phyloP scores from a whole-genome alignment of 2,888 invertebrate genomes.

The Stomorhina lunata region DNA sequence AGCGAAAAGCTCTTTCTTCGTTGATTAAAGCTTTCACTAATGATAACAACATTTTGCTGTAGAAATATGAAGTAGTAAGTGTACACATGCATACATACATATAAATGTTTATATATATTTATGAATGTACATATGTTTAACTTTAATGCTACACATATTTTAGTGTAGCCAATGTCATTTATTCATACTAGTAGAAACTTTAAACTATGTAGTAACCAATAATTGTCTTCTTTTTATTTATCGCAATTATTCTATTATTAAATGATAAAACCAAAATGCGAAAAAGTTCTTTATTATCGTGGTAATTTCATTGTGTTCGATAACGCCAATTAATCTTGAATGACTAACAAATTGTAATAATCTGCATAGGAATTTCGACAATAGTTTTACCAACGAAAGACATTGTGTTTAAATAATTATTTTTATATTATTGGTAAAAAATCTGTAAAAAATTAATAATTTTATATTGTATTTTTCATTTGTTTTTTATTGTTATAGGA shows the following conservation, averaged over 20 bases:
- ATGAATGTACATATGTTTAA: not conserved
- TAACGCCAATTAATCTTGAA: not conserved
- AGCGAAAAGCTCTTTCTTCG: slow-evolving; percentile 3
- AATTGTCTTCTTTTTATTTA: not conserved
- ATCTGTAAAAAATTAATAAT: not conserved
- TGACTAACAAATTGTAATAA: not conserved
- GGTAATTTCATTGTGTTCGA: not conserved
- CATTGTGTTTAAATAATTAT: no score
- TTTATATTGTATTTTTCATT: not conserved
- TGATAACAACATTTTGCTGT: slow-evolving; percentile 13
- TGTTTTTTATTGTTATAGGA: slow-evolving; percentile 54
- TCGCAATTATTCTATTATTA: not conserved
- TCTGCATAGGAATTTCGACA: not conserved
- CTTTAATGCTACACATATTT: not conserved
- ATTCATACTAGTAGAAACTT: not conserved
- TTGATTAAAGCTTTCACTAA: slow-evolving; percentile 19
- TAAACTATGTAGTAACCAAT: not conserved
- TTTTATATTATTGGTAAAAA: no score
- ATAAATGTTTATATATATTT: no score
- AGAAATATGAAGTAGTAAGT: not conserved
- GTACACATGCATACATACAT: no score
- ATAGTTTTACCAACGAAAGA: not conserved
- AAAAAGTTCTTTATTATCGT: not conserved
- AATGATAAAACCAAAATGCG: not conserved
- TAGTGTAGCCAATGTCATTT: not conserved